phyloP scores from a whole-genome alignment of 2,888 invertebrate genomes.

The Drosophila atroscutellata region DNA sequence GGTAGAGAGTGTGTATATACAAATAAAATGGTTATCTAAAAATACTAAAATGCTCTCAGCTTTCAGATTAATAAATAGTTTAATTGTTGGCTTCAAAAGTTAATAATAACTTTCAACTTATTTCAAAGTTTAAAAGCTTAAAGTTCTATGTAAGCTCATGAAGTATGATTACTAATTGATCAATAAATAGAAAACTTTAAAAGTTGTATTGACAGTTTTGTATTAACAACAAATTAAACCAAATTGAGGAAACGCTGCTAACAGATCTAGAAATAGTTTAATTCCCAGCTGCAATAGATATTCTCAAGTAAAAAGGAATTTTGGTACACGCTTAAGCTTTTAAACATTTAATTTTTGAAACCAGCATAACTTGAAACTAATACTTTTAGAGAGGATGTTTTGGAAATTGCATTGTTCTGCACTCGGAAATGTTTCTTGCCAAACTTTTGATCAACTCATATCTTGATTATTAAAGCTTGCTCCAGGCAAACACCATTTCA shows the following conservation, averaged over 20 bases:
- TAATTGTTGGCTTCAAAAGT: background rate
- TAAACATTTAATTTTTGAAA: background rate
- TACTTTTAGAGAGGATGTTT: background rate
- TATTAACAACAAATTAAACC: background rate
- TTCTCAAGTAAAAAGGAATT: background rate
- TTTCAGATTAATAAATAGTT: background rate
- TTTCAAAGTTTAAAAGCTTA: background rate
- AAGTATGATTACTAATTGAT: background rate
- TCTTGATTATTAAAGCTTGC: slow-evolving; percentile 33
- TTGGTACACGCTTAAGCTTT: background rate
- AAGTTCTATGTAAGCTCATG: background rate
- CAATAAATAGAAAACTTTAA: background rate
- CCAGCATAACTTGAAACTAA: background rate
- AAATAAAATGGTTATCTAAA: background rate
- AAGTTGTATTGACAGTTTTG: background rate
- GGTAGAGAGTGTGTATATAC: background rate
- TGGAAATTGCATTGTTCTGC: background rate
- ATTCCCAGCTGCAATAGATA: background rate
- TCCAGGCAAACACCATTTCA: slow-evolving; percentile 23
- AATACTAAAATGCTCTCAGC: too few relatives aligned
- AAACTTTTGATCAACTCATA: slow-evolving; percentile 27
- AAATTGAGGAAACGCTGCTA: background rate
- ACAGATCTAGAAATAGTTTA: background rate
- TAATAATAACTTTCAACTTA: background rate
- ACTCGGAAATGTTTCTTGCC: background rate